These are phyloP conservation scores for Pontoporia blainvillei DNA, from an alignment of 2,113 vertebrate species.

Conservation along the genomic window DNA sequence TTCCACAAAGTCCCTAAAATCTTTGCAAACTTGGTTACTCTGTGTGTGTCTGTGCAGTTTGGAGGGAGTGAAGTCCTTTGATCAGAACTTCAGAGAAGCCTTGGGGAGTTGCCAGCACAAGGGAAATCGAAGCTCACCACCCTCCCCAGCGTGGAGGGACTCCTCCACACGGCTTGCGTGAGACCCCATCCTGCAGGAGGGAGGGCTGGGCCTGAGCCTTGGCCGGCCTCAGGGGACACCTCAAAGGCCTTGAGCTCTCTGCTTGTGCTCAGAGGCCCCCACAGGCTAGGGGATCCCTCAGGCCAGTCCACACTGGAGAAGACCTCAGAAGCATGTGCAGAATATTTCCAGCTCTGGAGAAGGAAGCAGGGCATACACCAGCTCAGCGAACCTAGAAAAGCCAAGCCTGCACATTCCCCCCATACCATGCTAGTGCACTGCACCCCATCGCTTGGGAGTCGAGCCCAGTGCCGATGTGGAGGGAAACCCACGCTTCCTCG, in stretches of 20 bases:
- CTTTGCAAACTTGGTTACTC: neutral
- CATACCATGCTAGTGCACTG: accelerated
- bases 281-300: neutral
- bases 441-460: too few species aligned
- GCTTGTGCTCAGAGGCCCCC: too few species aligned
- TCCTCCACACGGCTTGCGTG: neutral
- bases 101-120: neutral
- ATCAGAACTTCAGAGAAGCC: neutral
- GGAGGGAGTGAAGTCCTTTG: neutral
- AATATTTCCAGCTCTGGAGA: neutral
- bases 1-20: too few species aligned
- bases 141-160: accelerated
- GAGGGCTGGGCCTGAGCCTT: neutral
- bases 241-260: neutral
- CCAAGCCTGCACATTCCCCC: neutral
- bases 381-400: neutral
- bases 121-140: neutral
- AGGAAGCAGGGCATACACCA: accelerated
- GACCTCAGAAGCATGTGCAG: neutral
- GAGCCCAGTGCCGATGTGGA: neutral
- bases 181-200: too few species aligned
- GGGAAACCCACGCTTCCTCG: neutral
- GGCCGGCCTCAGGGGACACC: neutral
- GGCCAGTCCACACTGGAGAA: neutral
- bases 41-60: neutral